Evolutionary conservation across 2,888 invertebrate species (phyloP).

Genomic region (Argyresthia goedartella): DNA sequence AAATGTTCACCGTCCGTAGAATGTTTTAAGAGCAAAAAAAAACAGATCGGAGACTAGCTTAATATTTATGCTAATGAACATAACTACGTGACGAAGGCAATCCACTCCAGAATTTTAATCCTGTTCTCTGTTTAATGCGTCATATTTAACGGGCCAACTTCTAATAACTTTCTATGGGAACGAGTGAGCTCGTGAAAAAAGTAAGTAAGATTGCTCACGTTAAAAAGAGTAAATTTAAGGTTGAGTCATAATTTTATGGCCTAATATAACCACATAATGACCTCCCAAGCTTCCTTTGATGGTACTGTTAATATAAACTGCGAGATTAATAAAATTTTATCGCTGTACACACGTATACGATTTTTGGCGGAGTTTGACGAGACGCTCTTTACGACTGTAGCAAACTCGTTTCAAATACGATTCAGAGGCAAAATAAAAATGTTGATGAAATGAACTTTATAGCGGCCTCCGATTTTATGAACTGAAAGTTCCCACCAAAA

Average conservation of each 20-base stretch:
- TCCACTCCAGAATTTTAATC: no score
- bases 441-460: slow-evolving; percentile 21
- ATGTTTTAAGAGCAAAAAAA: no score
- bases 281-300: slow-evolving; percentile 14
- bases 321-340: slow-evolving; percentile 32
- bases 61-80: no score
- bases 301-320: slow-evolving; percentile 24
- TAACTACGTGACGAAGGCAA: no score
- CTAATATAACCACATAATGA: slow-evolving; percentile 10
- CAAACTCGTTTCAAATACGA: slow-evolving; percentile 24
- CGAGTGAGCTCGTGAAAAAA: slow-evolving; percentile 1
- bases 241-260: slow-evolving; percentile 1
- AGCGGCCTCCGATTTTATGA: slow-evolving; percentile 13
- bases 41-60: no score
- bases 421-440: slow-evolving; percentile 21
- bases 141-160: neutral
- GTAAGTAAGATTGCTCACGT: slow-evolving; percentile 3
- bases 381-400: slow-evolving; percentile 24
- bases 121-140: no score
- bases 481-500: slow-evolving; percentile 5
- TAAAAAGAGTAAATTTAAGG: slow-evolving; percentile 1
- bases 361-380: slow-evolving; percentile 19
- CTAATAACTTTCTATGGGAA: neutral
- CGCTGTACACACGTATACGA: slow-evolving; percentile 18
- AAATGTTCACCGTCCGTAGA: no score